Evolutionary conservation across 2,888 invertebrate species (phyloP).

Genomic region (Lingula anatina): DNA sequence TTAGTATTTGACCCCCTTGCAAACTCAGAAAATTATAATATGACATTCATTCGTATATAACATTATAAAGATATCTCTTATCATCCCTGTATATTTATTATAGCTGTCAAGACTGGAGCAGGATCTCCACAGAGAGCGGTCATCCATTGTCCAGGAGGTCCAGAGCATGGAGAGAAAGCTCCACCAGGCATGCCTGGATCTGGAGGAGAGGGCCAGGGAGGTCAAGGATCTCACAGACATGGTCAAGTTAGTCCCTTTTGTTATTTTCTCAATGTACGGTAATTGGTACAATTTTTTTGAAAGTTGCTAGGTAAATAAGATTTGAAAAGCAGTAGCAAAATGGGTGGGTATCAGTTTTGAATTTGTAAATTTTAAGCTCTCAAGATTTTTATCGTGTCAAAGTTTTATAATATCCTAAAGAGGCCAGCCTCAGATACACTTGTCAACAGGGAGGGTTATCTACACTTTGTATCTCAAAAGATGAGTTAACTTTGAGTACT

Average conservation of each 20-base stretch:
- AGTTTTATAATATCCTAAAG: too few species aligned
- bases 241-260: constrained; percentile 17
- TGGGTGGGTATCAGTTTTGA: neutral
- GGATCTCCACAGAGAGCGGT: constrained; percentile 29
- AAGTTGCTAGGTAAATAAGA: too few species aligned
- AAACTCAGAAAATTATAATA: neutral
- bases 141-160: constrained; percentile 29
- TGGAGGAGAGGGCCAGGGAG: constrained; percentile 19
- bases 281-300: neutral
- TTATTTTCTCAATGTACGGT: neutral
- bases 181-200: constrained; percentile 27
- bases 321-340: neutral
- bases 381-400: too few species aligned
- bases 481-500: too few species aligned
- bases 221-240: constrained; percentile 19
- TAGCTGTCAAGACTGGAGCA: constrained; percentile 37
- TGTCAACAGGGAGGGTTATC: too few species aligned
- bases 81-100: neutral
- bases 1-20: neutral
- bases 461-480: too few species aligned
- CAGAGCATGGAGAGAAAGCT: constrained; percentile 31
- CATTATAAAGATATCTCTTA: neutral
- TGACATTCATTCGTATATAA: neutral
- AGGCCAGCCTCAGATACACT: too few species aligned
- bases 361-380: too few species aligned